Evolutionary conservation across 2,113 vertebrate genomes (phyloP), one percentile per base, ranked within the genome.

Genomic region (Psophia crepitans): DNA sequence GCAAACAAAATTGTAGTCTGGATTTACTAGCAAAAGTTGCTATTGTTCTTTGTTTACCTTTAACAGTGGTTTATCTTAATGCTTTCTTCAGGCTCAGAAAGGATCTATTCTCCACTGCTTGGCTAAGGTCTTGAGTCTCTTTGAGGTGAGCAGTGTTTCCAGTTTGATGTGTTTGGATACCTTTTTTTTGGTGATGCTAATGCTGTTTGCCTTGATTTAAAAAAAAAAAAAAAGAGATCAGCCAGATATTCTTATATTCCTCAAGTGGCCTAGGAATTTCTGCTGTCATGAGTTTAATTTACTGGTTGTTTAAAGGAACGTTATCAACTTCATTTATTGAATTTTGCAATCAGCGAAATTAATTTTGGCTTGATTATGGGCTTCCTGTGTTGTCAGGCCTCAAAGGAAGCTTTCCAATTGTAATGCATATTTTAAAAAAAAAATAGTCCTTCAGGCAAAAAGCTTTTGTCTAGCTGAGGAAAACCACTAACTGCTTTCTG

Each of bases 41-140:
- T 86, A 1, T 41, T 63, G 15, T 66, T 80, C 57, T 48, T 63
- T 73, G 23, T 76, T 79, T 68, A 17, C 68, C 39, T 86, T 73
- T 79, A 94, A 84, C 46, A 53, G 10, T 75, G 24, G 30, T 78
- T 86, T 54, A 35, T 94, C 60, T 77, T 46, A 8, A 51, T 86
- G 69, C 14, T 91, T 74, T 79, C 63, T 95, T 66, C 54, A 99
- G 99, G 97, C 98, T 84, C 99, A 98, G 51, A 98, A 97, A 93
- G 99, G 99, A 6, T 98, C 98, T 33, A 97, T 99, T 95, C 97
- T 99, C 70, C 98, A 99, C 91, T 99, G 99, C 90, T 85, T 99
- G 97, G 99, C 99, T 49, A 98, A 99, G 97, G 98, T 99, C 79
- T 97, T 99, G 71, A 99, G 98, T 94, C 98, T 99, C 58, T 99